Base-by-base conservation (phyloP, 2,888 invertebrate species). In the Parnassius smintheus region DNA sequence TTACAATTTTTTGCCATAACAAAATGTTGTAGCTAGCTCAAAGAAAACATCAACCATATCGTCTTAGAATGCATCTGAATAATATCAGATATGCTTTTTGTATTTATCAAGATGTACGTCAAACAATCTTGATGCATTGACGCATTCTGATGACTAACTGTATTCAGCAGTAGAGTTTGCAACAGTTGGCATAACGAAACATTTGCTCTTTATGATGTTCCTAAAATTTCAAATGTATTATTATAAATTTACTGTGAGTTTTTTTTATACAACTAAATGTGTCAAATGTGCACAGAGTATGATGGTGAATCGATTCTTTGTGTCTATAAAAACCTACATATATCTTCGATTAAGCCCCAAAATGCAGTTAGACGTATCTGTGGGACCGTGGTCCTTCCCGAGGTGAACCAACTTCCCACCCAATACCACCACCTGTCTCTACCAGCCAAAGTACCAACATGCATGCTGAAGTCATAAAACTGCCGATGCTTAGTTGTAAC, bases 101-200 rank as follows among this genome's bases (percentile, higher is more conserved):
- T 65, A 54, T 64, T 62, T 64, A 66, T 65, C 66, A 66, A 65
- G 72, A 74, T 72, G 60, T 53, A 62, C 60, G 71, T 72, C 73
- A 53, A 41, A 35, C 60, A 67, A 70, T 68, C 66, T 68, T 70
- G 72, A 75, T 72, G 69, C 67, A 72, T 72, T 68, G 67, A 65
- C 64, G 66, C 72, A 71, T 74, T 74, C 68, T 74, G 73, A 74
- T 75, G 68, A 69, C 62, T 69, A 65, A 66, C 59, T 66, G 65
- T 68, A 72, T 71, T 68, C 57, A 66, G 68, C 67, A 56, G 65
- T 66, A 62, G 66, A 64, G 65, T 59, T 64, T 59, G 35, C 56
- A 59, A 56, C 55, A 48, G 56, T 54, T 44, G 42, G 11, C 41
- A 35, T 11, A 25, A 48, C 7, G 12, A 13, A 58, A 44, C 25